A percentile compares a stretch with the other conserved stretches of the same genome.
These are phyloP conservation scores for Amazona vittata DNA, from an alignment of 2,113 vertebrate species.

Conservation along the genomic window DNA sequence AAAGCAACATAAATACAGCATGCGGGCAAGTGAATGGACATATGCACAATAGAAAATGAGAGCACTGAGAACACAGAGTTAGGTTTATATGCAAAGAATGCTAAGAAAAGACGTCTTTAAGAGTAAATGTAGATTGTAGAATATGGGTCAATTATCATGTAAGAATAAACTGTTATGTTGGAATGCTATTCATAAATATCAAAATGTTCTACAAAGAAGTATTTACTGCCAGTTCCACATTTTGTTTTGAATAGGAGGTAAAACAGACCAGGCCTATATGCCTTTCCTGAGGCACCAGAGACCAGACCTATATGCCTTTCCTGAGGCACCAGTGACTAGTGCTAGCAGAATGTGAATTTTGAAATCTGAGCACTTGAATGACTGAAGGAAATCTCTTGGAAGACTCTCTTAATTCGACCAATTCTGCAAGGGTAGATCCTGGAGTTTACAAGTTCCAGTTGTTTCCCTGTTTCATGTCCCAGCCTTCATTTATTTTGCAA, in stretches of 20 bases:
- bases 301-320: not conserved
- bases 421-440: not conserved
- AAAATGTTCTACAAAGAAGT: not conserved
- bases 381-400: not conserved
- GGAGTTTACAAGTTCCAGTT: not conserved
- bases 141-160: not conserved
- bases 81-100: not conserved
- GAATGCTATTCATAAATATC: not conserved
- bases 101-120: not conserved
- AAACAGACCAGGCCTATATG: not conserved
- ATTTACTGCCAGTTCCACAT: not conserved
- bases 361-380: not conserved
- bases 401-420: not conserved
- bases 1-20: not conserved
- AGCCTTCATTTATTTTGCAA: not conserved
- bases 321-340: not conserved
- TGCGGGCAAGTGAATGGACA: not conserved
- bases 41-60: accelerated
- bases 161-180: not conserved
- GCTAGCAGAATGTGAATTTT: not conserved
- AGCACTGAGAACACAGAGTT: not conserved
- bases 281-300: not conserved
- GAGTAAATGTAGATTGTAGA: not conserved
- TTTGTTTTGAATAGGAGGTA: not conserved
- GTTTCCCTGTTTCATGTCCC: not conserved